These are phyloP conservation scores for Coelopa frigida DNA, from an alignment of 1,140 invertebrate species.

Conservation along the genomic window DNA sequence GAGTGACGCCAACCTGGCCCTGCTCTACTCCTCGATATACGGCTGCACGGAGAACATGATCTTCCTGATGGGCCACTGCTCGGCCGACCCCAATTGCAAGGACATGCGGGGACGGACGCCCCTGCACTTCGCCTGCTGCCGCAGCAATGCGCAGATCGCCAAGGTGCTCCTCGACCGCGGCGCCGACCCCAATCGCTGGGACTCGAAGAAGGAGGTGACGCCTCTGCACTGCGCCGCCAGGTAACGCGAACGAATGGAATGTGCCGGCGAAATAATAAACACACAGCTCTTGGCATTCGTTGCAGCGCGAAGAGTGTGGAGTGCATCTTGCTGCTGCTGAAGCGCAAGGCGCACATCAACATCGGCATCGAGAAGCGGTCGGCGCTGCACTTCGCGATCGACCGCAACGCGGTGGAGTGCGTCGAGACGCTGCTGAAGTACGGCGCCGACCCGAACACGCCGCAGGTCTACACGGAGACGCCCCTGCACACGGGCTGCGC, in stretches of 20 bases:
- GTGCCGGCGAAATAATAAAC: background rate
- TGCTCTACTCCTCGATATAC: constrained; percentile 29
- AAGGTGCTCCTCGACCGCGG: constrained; percentile 57
- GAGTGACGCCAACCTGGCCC: constrained; percentile 32
- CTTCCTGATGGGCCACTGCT: constrained; percentile 26
- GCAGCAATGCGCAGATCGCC: constrained; percentile 57
- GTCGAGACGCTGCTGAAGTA: constrained; percentile 59
- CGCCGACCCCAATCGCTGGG: constrained; percentile 61
- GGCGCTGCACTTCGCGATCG: constrained; percentile 67
- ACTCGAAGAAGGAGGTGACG: constrained; percentile 57
- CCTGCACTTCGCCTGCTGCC: constrained; percentile 68
- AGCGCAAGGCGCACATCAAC: constrained; percentile 62
- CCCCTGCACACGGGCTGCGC: constrained; percentile 74
- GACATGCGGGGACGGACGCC: constrained; percentile 50
- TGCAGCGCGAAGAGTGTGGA: constrained; percentile 48
- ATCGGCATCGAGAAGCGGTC: constrained; percentile 60
- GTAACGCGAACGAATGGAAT: constrained; percentile 14
- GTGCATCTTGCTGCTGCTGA: constrained; percentile 54
- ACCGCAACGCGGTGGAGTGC: constrained; percentile 60
- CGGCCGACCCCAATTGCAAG: constrained; percentile 28
- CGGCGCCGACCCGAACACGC: constrained; percentile 67
- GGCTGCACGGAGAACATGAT: constrained; percentile 30
- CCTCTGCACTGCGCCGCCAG: constrained; percentile 71
- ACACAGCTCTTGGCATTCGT: background rate
- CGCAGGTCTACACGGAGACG: constrained; percentile 76